phyloP scores from a whole-genome alignment of 2,797 vertebrate genomes.

The Poeciliopsis infans region DNA sequence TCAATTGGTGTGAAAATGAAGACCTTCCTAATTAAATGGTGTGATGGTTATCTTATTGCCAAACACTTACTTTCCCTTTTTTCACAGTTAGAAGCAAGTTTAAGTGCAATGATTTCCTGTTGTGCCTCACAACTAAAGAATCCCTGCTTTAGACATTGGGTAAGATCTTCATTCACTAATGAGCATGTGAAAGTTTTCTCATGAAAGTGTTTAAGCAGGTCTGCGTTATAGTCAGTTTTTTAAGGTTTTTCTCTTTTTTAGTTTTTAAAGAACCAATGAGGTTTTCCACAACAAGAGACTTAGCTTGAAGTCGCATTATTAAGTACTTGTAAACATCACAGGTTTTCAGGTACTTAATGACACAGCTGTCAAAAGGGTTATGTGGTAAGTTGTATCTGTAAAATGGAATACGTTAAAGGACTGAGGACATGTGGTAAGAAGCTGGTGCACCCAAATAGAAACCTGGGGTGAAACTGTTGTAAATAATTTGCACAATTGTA shows the following conservation, averaged over 20 bases:
- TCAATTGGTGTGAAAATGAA: slow-evolving; percentile 44
- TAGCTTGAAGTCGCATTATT: background rate
- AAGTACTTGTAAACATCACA: background rate
- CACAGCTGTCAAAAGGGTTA: too few species aligned
- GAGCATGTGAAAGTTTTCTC: background rate
- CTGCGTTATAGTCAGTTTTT: background rate
- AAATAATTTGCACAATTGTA: background rate
- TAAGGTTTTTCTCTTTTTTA: too few species aligned
- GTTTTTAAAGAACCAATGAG: background rate
- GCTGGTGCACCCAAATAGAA: background rate
- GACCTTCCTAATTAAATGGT: slow-evolving; percentile 31
- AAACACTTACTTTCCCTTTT: slow-evolving; percentile 42
- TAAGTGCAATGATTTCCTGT: background rate
- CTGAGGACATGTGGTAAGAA: background rate
- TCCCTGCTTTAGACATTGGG: background rate
- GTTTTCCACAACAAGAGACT: background rate
- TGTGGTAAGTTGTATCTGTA: too few species aligned
- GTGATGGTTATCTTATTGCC: slow-evolving; percentile 36
- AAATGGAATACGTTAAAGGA: background rate
- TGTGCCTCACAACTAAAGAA: background rate
- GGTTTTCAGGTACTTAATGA: background rate
- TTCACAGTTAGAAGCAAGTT: slow-evolving; percentile 4
- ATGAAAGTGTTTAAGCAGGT: background rate
- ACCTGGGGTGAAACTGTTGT: background rate
- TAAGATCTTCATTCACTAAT: background rate